phyloP scores from a whole-genome alignment of 2,888 invertebrate genomes.

The Pilophorus perplexus region DNA sequence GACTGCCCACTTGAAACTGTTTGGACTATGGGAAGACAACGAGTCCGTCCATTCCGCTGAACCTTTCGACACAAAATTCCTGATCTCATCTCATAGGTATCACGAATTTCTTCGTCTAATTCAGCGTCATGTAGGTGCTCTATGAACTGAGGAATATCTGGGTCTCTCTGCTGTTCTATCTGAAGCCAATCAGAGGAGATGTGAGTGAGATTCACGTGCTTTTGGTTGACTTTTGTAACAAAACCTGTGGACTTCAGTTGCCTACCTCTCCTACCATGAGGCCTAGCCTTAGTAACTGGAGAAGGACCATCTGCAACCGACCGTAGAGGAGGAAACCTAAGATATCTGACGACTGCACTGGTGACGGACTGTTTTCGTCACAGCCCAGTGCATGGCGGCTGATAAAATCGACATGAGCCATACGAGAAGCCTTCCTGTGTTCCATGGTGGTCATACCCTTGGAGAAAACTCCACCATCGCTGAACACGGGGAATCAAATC shows the following conservation, averaged over 20 bases:
- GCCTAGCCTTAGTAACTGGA: not conserved
- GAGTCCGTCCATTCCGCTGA: constrained; percentile 11
- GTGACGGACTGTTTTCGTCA: not conserved
- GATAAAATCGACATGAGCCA: constrained; percentile 17
- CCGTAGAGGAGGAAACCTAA: not conserved
- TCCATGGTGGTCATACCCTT: constrained; percentile 4
- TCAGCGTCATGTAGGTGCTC: not conserved
- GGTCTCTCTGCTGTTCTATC: constrained; percentile 6
- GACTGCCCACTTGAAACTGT: constrained; percentile 6
- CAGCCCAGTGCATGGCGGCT: not conserved
- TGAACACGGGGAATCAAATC: constrained; percentile 10
- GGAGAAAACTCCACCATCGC: constrained; percentile 9
- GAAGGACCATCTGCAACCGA: not conserved
- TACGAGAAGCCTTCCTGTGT: not conserved
- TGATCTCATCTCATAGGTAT: constrained; percentile 20
- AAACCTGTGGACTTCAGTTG: not conserved
- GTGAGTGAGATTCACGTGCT: constrained; percentile 5
- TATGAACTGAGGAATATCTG: not conserved
- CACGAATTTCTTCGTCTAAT: constrained; percentile 6
- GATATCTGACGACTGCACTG: not conserved
- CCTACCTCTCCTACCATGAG: constrained; percentile 4
- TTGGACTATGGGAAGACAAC: constrained; percentile 13
- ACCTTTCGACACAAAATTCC: constrained; percentile 16
- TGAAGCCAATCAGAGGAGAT: not conserved
- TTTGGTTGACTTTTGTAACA: not conserved